Evolutionary conservation across 2,113 vertebrate genomes (phyloP).

Genomic region (Sporophila hypoxantha): DNA sequence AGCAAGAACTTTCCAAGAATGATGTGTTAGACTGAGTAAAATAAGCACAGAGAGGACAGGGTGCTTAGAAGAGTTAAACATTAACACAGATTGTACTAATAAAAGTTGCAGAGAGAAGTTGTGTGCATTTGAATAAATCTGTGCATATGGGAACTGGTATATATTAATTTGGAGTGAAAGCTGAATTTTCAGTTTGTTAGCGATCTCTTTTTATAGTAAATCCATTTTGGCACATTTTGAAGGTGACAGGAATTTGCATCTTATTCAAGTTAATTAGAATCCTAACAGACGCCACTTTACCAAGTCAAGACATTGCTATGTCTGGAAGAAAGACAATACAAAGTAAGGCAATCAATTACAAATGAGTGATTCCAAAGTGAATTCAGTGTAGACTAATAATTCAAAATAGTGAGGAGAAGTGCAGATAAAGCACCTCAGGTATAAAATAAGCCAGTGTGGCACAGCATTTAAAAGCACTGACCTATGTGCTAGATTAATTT

Average conservation of each 20-base stretch:
- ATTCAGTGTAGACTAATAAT: not conserved
- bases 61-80: not conserved
- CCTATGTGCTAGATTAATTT: not conserved
- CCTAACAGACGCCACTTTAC: not conserved
- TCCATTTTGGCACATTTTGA: constrained; percentile 26
- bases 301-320: not conserved
- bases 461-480: not conserved
- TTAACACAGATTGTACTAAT: not conserved
- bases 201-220: constrained; percentile 11
- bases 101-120: not conserved
- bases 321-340: not conserved
- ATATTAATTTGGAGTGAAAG: constrained; percentile 2
- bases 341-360: not conserved
- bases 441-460: not conserved
- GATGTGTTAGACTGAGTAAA: not conserved
- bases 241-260: constrained; percentile 22
- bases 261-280: constrained; percentile 15
- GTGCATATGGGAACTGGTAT: not conserved
- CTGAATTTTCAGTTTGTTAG: not conserved
- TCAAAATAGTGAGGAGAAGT: not conserved
- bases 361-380: not conserved
- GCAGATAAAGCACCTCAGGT: not conserved
- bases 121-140: not conserved
- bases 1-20: not conserved
- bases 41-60: not conserved